Percentiles rank a stretch among this genome's conserved stretches.
phyloP scores from a whole-genome alignment of 92 coral and sea anemone genomes.

The Paramuricea clavata region DNA sequence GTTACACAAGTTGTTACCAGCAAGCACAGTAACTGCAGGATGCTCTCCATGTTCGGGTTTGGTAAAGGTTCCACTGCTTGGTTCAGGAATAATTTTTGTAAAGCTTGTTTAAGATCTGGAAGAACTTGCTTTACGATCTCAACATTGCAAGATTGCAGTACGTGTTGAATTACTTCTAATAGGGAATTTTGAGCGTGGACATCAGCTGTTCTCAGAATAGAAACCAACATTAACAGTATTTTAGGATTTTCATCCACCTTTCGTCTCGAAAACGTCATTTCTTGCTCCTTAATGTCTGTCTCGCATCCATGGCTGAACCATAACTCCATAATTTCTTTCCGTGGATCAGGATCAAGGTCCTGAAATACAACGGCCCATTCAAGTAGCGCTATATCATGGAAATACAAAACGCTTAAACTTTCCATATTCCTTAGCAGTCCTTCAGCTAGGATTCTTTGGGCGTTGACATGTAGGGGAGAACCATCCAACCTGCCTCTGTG shows the following conservation, averaged over 20 bases:
- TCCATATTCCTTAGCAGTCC: conserved; percentile 60
- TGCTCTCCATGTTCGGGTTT: conserved; percentile 60
- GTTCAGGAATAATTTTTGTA: conserved; percentile 82
- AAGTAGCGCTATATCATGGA: conserved; percentile 65
- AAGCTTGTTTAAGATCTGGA: conserved; percentile 53
- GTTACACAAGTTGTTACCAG: conserved; percentile 47
- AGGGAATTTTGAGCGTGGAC: background rate
- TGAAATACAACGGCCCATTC: conserved; percentile 77
- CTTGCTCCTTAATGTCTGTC: background rate
- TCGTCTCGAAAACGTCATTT: background rate
- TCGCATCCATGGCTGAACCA: conserved; percentile 43
- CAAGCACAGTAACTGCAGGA: conserved; percentile 71
- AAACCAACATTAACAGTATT: conserved; percentile 19
- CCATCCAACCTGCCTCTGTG: conserved; percentile 20
- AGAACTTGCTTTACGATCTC: background rate
- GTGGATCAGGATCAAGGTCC: conserved; percentile 59
- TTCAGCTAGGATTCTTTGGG: conserved; percentile 9
- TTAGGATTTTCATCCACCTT: conserved; percentile 4
- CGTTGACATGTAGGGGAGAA: conserved; percentile 5
- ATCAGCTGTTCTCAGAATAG: background rate
- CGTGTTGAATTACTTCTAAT: background rate
- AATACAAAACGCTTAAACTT: conserved; percentile 58
- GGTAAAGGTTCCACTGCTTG: conserved; percentile 65
- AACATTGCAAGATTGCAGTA: background rate
- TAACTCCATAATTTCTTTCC: conserved; percentile 59